phyloP scores from a whole-genome alignment of 1,140 invertebrate species.

The Bombus sylvicola region DNA sequence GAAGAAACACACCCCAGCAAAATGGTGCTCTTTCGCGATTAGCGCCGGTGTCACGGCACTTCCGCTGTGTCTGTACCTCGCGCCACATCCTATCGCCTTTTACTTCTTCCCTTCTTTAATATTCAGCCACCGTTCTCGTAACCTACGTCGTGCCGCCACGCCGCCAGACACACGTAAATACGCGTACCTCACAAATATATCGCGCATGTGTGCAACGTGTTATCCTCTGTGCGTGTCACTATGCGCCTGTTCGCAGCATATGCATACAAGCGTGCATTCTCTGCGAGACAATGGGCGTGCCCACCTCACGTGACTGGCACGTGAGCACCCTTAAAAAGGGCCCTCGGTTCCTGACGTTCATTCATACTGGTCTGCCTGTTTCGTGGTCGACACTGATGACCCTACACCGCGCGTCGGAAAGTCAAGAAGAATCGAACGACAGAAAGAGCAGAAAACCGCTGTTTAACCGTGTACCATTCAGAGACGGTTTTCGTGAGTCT shows the following conservation, averaged over 20 bases:
- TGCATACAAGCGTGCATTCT: conserved; percentile 34
- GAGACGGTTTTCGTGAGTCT: background rate
- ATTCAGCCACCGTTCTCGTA: conserved; percentile 63
- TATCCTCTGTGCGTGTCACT: background rate
- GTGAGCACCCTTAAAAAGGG: conserved; percentile 75
- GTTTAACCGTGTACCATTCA: background rate
- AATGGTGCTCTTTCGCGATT: conserved; percentile 67
- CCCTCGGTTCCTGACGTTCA: conserved; percentile 66
- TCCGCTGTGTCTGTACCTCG: conserved; percentile 62
- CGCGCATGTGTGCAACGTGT: background rate
- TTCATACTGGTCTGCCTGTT: conserved; percentile 67
- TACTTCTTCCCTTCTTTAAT: conserved; percentile 67
- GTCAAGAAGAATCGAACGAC: conserved; percentile 38
- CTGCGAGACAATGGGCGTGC: conserved; percentile 70
- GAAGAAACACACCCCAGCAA: conserved; percentile 34
- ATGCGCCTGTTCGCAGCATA: background rate
- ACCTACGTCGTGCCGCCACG: conserved; percentile 41
- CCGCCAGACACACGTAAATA: background rate
- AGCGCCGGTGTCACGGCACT: conserved; percentile 67
- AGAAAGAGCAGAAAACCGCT: conserved; percentile 7
- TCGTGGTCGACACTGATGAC: conserved; percentile 63
- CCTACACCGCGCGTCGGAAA: conserved; percentile 44
- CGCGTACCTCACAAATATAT: too few relatives aligned
- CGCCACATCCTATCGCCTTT: conserved; percentile 59
- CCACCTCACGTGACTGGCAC: conserved; percentile 70